A percentile compares a stretch with the other conserved stretches of the same genome.
These are phyloP conservation scores for Gallinago solitaria DNA, from an alignment of 2,797 vertebrate species.

Conservation along the genomic window DNA sequence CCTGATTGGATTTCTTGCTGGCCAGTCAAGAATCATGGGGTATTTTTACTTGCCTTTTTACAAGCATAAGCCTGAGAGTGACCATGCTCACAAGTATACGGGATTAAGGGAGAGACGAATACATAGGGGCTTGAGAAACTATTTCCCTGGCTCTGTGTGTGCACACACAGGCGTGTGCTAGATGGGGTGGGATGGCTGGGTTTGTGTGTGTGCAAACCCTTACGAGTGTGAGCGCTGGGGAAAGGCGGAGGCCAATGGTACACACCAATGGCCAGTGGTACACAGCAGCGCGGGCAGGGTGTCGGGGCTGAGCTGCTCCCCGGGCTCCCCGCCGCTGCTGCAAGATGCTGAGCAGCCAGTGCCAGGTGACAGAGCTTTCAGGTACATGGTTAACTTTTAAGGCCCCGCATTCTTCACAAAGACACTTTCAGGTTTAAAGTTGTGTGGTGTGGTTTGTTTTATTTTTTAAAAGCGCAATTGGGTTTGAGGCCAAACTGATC, in stretches of 20 bases:
- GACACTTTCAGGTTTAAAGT: not conserved
- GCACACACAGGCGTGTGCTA: rapidly evolving
- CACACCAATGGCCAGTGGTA: rapidly evolving
- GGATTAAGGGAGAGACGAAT: not conserved
- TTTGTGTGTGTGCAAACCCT: not conserved
- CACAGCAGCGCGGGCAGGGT: not conserved
- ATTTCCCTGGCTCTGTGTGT: rapidly evolving
- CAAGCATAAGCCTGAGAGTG: not conserved
- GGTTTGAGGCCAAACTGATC: not conserved
- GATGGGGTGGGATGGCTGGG: not conserved
- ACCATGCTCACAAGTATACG: rapidly evolving
- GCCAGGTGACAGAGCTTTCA: not conserved
- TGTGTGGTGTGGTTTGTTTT: not conserved
- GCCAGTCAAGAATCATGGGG: not conserved
- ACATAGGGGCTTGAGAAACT: rapidly evolving
- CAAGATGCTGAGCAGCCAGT: not conserved
- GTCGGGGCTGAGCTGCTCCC: not conserved
- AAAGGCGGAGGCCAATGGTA: not conserved
- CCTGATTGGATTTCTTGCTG: not conserved
- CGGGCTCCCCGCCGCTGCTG: rapidly evolving
- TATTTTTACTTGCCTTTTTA: not conserved
- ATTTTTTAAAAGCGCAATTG: not conserved
- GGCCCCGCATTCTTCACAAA: not conserved
- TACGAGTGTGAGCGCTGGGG: rapidly evolving
- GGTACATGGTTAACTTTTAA: not conserved